Conservation (phyloP, 1,140 invertebrate genomes). For the Diuraphis noxia region DNA sequence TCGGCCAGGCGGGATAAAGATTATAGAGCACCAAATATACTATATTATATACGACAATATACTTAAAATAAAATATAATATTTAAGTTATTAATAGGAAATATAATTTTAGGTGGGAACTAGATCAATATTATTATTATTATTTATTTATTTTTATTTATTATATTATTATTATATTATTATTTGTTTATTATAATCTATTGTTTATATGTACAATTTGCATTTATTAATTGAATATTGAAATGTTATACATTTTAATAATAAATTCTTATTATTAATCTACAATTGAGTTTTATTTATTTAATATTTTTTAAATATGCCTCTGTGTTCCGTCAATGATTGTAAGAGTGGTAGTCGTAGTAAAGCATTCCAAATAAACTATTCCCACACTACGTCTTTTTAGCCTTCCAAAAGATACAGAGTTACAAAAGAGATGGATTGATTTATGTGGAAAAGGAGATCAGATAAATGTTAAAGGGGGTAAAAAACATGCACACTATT, state of each 20-base stretch:
- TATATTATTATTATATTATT: too few relatives aligned
- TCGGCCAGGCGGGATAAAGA: too few relatives aligned
- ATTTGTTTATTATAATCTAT: too few relatives aligned
- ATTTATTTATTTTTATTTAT: too few relatives aligned
- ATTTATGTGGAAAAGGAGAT: not conserved
- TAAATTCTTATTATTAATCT: too few relatives aligned
- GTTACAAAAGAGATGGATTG: not conserved
- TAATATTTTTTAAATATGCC: not conserved
- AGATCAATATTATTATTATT: too few relatives aligned
- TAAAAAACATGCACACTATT: not conserved
- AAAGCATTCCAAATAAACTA: not conserved
- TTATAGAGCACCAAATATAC: not conserved
- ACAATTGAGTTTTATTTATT: not conserved
- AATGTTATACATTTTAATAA: too few relatives aligned
- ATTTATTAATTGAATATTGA: too few relatives aligned
- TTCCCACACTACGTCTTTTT: not conserved
- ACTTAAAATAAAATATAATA: too few relatives aligned
- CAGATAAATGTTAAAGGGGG: not conserved
- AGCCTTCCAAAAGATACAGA: not conserved
- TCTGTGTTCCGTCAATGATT: not conserved
- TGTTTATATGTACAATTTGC: too few relatives aligned
- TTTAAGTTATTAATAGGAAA: too few relatives aligned
- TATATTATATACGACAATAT: too few relatives aligned
- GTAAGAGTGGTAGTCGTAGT: not conserved
- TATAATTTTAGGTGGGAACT: not conserved